A percentile compares a stretch with the other conserved stretches of the same genome.
Conservation (phyloP, 2,797 vertebrate species). For the Pyrocephalus nanus region DNA sequence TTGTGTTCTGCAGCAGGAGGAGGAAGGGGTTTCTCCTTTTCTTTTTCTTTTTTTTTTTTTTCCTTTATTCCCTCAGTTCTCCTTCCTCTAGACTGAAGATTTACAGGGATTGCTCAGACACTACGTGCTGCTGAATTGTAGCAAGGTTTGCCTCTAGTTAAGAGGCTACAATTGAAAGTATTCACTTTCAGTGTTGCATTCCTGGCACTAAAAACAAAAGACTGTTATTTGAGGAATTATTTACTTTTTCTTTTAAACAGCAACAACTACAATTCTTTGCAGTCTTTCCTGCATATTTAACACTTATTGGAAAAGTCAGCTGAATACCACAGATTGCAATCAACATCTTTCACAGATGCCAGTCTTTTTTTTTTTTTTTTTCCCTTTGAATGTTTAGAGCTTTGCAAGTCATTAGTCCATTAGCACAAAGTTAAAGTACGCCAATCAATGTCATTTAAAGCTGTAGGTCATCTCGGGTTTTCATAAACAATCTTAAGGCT, state of each 20-base stretch:
- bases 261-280: neutral
- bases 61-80: neutral
- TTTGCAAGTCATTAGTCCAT: constrained; percentile 63
- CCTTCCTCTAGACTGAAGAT: neutral
- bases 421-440: constrained; percentile 58
- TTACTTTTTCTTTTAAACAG: neutral
- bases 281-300: neutral
- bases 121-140: neutral
- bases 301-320: constrained; percentile 52
- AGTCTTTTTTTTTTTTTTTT: neutral
- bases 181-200: neutral
- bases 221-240: neutral
- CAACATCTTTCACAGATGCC: constrained; percentile 53
- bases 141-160: neutral
- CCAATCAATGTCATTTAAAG: constrained; percentile 67
- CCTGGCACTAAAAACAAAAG: neutral
- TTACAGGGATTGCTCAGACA: neutral
- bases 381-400: constrained; percentile 9
- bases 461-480: constrained; percentile 52
- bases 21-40: neutral
- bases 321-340: constrained; percentile 53
- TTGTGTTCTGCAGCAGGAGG: neutral
- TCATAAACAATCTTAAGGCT: constrained; percentile 69
- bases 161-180: neutral
- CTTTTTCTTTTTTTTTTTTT: neutral